These are phyloP conservation scores for Larimichthys polyactis DNA, from an alignment of 2,113 vertebrate species.

Conservation along the genomic window DNA sequence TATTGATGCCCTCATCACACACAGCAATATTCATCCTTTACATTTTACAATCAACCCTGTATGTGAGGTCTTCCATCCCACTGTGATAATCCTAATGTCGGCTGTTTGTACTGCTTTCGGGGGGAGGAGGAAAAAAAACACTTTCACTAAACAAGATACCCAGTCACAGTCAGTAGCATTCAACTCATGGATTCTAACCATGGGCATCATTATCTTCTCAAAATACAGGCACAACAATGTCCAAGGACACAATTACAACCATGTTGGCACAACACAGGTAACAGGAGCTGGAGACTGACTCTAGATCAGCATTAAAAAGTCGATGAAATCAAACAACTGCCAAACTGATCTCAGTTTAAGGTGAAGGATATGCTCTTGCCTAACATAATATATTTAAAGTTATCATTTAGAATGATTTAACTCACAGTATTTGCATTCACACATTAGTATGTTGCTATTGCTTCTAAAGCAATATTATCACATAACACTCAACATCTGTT, in stretches of 20 bases:
- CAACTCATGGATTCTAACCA: slow-evolving; percentile 49
- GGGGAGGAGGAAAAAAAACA: not conserved
- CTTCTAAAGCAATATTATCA: slow-evolving; percentile 43
- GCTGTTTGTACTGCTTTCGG: slow-evolving; percentile 24
- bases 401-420: slow-evolving; percentile 36
- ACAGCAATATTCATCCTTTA: slow-evolving; percentile 41
- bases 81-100: slow-evolving; percentile 4
- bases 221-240: slow-evolving; percentile 60
- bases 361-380: slow-evolving; percentile 12
- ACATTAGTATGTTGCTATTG: not conserved
- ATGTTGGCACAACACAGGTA: slow-evolving; percentile 53
- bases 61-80: slow-evolving; percentile 35
- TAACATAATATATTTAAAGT: slow-evolving; percentile 9
- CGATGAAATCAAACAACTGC: slow-evolving; percentile 16
- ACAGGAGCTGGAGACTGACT: slow-evolving; percentile 38
- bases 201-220: slow-evolving; percentile 52
- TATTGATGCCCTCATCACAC: slow-evolving; percentile 20
- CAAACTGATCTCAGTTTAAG: slow-evolving; percentile 19
- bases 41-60: slow-evolving; percentile 64
- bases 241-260: slow-evolving; percentile 40
- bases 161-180: slow-evolving; percentile 74
- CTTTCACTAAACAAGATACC: slow-evolving; percentile 15
- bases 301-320: not conserved
- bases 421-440: slow-evolving; percentile 67
- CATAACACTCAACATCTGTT: not conserved